Conservation (phyloP, 1,140 invertebrate genomes). For the Oscheius sp. region DNA sequence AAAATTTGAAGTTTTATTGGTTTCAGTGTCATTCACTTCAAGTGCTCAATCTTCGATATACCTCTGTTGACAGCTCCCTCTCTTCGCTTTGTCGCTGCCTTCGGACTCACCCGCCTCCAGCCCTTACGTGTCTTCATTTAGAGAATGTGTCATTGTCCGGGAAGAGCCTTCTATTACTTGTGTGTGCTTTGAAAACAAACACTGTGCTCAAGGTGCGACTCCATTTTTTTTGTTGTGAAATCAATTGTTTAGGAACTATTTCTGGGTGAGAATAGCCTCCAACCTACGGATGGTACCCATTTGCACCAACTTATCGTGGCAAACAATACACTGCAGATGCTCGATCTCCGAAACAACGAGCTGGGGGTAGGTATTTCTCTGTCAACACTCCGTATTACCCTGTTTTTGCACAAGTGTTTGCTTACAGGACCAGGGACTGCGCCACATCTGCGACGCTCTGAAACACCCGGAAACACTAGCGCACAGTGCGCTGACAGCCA, state of each 20-base stretch:
- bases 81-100: conserved; percentile 27
- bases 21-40: conserved; percentile 36
- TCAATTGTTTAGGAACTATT: conserved; percentile 31
- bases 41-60: conserved; percentile 41
- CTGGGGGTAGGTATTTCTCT: conserved; percentile 30
- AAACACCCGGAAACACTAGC: conserved; percentile 15
- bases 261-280: conserved; percentile 39
- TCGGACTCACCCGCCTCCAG: conserved; percentile 30
- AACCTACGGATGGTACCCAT: conserved; percentile 39
- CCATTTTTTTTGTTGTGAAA: conserved; percentile 10
- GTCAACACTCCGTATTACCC: not conserved
- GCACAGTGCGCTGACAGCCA: conserved; percentile 30
- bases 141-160: conserved; percentile 41
- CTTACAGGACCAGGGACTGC: conserved; percentile 39
- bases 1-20: conserved; percentile 20
- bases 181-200: conserved; percentile 39
- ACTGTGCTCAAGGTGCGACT: conserved; percentile 3
- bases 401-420: not conserved
- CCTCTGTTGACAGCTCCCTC: conserved; percentile 31
- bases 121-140: conserved; percentile 39
- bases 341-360: conserved; percentile 42
- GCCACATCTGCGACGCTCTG: conserved; percentile 43
- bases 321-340: conserved; percentile 32
- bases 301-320: conserved; percentile 40
- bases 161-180: conserved; percentile 37